Percentiles rank a stretch among this genome's conserved stretches.
These are phyloP conservation scores for Smithornis capensis DNA, from an alignment of 2,113 vertebrate genomes.

Conservation along the genomic window DNA sequence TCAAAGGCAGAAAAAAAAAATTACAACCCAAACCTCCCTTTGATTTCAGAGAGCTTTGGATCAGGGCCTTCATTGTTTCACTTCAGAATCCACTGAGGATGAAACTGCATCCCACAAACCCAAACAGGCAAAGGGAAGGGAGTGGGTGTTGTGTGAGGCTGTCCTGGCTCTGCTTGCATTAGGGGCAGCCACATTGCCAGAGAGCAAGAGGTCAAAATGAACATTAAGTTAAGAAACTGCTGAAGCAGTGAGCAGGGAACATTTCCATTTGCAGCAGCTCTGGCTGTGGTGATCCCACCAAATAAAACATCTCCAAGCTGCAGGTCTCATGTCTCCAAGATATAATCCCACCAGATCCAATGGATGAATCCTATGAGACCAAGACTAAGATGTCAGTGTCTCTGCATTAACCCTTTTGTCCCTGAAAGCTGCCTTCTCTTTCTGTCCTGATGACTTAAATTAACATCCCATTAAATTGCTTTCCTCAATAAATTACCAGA, in stretches of 20 bases:
- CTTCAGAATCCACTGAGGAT: background rate
- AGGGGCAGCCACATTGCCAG: accelerated
- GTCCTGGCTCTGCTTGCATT: background rate
- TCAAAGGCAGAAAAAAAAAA: background rate
- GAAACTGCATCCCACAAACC: background rate
- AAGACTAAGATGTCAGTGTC: background rate
- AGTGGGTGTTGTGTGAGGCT: background rate
- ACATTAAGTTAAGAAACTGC: background rate
- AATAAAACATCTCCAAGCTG: background rate
- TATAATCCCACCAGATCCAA: background rate
- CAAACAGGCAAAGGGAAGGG: background rate
- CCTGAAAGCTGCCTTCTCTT: background rate
- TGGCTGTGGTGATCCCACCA: background rate
- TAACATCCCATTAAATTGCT: background rate
- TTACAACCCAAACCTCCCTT: background rate
- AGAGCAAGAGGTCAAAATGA: background rate
- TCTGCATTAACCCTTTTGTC: background rate
- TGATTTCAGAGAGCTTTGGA: background rate
- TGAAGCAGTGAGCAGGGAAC: background rate
- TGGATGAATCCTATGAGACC: background rate
- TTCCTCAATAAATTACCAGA: background rate
- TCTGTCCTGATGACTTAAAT: background rate
- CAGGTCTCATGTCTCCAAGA: background rate
- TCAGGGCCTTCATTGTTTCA: background rate
- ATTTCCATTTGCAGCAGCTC: background rate